Base-by-base conservation (phyloP, 2,888 invertebrate species). In the Acrobasis repandana region DNA sequence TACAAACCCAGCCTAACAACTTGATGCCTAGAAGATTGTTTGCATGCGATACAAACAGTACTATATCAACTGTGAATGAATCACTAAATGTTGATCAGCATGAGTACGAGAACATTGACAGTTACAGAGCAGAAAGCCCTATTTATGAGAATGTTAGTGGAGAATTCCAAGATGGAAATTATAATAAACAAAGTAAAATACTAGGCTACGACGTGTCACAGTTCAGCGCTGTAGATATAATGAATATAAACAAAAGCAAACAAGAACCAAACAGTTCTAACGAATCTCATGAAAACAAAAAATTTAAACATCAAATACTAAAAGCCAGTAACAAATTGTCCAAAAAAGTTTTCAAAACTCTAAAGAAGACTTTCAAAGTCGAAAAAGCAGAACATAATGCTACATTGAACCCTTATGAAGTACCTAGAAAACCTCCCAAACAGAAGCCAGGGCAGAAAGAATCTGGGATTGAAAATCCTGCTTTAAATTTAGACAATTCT, bases 151-250 rank as follows among this genome's bases (percentile, higher is more conserved):
- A 90, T 61, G 80, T 90, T 16, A 68, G 69, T 36, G 86, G 82
- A 2, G 83, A 82, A 60, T 58, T 65, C 0, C 75, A 77, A 34
- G 83, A 85, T 43, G 47, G 63, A n/a, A 68, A 58, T 61, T 79
- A 77, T 33, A 92, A 92, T 63, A 93, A 93, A 65, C 92, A 91
- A 73, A 92, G 92, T 61, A 90, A 92, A 74, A 81, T 93, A n/a
- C 68, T 93, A 36, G 93, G 93, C 0, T 82, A 77, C 63, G 91
- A 93, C 58, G 92, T 93, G 0, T 90, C 92, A 1, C 85, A 85
- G 4, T 92, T 92, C 64, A 89, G 83, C 67, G 84, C 87, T 9
- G 62, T 80, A 33, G 92, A 92, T 60, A 93, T 92, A 1, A 82
- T 92, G 76, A 91, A 91, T 65, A 64, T 90, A n/a, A 90, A 90